A percentile compares a stretch with the other conserved stretches of the same genome.
These are phyloP conservation scores for Sarcophaga subvicina DNA, from an alignment of 2,888 invertebrate genomes.

Conservation along the genomic window DNA sequence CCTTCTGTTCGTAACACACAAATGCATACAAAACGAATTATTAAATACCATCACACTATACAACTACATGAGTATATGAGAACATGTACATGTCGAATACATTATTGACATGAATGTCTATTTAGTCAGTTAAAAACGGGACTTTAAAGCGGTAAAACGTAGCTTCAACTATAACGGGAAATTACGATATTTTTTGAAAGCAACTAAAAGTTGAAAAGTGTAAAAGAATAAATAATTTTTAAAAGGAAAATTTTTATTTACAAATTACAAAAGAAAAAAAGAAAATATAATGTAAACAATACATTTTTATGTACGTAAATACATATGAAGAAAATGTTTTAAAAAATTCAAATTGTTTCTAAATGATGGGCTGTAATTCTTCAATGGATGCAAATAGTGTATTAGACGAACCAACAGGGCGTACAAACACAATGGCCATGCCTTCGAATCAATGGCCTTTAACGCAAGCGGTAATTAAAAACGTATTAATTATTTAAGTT, in stretches of 20 bases:
- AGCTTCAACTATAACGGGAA: conserved; percentile 9
- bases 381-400: conserved; percentile 75
- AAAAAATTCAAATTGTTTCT: conserved; percentile 28
- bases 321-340: conserved; percentile 17
- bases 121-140: conserved; percentile 48
- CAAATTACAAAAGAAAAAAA: background rate
- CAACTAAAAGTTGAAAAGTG: too few species aligned
- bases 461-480: conserved; percentile 62
- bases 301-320: background rate
- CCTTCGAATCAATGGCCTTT: conserved; percentile 61
- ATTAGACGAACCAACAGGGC: conserved; percentile 69
- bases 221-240: too few species aligned
- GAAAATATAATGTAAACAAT: conserved; percentile 2
- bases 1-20: too few species aligned
- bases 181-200: background rate
- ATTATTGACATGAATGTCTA: conserved; percentile 48
- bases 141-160: conserved; percentile 26
- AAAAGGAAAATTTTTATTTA: too few species aligned
- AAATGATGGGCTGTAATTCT: conserved; percentile 78
- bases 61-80: conserved; percentile 1
- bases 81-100: background rate
- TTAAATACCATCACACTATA: conserved; percentile 26
- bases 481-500: conserved; percentile 27
- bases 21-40: too few species aligned
- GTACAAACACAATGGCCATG: conserved; percentile 39